A percentile compares a stretch with the other conserved stretches of the same genome.
Evolutionary conservation across 2,113 vertebrate species (phyloP).

Genomic region (Daphoenositta chrysoptera): DNA sequence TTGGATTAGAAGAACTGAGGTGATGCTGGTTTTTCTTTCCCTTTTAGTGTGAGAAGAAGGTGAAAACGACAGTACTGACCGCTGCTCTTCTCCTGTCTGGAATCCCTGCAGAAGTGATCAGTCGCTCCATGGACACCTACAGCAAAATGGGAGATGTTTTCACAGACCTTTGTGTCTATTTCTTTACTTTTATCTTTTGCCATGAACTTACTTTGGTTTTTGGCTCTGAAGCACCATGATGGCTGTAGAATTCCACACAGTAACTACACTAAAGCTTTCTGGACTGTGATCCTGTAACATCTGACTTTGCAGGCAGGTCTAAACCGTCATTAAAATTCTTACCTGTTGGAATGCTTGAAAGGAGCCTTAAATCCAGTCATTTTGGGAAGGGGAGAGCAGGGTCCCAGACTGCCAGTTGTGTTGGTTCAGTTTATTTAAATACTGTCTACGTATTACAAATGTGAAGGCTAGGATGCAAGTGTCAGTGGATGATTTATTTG

Average conservation of each 20-base stretch:
- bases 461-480: constrained; percentile 32
- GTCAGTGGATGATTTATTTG: constrained; percentile 28
- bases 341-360: constrained; percentile 24
- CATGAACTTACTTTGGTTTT: constrained; percentile 84
- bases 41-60: constrained; percentile 87
- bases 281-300: not conserved
- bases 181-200: constrained; percentile 94
- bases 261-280: constrained; percentile 19
- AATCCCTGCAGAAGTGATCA: constrained; percentile 95
- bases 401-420: not conserved
- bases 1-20: not conserved
- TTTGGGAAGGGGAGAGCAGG: constrained; percentile 8
- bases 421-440: not conserved
- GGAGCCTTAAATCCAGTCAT: constrained; percentile 27
- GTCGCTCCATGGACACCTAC: constrained; percentile 96
- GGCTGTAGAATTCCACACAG: not conserved
- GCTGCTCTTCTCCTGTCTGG: constrained; percentile 92
- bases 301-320: constrained; percentile 39
- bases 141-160: constrained; percentile 97
- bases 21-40: not conserved
- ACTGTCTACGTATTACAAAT: not conserved
- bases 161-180: constrained; percentile 94
- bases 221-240: constrained; percentile 80
- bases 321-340: constrained; percentile 21
- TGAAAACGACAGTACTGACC: constrained; percentile 89